Evolutionary conservation across 1,140 invertebrate species (phyloP).

Genomic region (Drosophila arizonae): DNA sequence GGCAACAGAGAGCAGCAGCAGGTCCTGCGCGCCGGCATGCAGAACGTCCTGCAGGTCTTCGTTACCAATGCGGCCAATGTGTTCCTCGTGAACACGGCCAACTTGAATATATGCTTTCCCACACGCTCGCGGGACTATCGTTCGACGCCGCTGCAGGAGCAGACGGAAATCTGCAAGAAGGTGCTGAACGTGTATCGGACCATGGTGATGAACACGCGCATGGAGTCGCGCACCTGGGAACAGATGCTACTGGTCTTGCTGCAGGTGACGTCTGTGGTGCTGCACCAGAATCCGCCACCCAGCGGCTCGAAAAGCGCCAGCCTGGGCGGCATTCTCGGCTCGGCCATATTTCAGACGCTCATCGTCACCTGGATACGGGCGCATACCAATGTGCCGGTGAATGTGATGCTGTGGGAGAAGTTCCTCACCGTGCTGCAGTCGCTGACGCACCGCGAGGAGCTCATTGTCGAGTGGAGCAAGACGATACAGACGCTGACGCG

Average conservation of each 20-base stretch:
- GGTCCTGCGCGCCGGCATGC: conserved; percentile 90
- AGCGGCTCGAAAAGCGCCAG: conserved; percentile 84
- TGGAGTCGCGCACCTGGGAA: conserved; percentile 97
- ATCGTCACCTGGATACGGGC: conserved; percentile 99
- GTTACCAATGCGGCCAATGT: conserved; percentile 98
- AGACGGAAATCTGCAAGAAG: conserved; percentile 98
- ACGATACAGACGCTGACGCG: conserved; percentile 97
- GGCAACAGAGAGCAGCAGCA: conserved; percentile 89
- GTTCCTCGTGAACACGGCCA: conserved; percentile 90
- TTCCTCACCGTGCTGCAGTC: conserved; percentile 94
- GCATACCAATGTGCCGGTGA: conserved; percentile 96
- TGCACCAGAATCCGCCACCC: conserved; percentile 88
- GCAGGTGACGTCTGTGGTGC: conserved; percentile 95
- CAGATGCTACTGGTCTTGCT: conserved; percentile 93
- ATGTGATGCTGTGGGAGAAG: conserved; percentile 95
- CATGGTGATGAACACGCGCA: conserved; percentile 97
- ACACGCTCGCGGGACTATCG: conserved; percentile 81
- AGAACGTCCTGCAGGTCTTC: conserved; percentile 96
- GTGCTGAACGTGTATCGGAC: conserved; percentile 98
- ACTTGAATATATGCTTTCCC: conserved; percentile 83
- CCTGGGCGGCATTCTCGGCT: conserved; percentile 88
- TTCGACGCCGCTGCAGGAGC: conserved; percentile 89
- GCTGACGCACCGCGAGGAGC: conserved; percentile 96
- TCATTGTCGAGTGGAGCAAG: conserved; percentile 99
- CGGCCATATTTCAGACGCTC: conserved; percentile 96